Percentiles rank a stretch among this genome's conserved stretches.
phyloP scores from a whole-genome alignment of 2,113 vertebrate genomes.

The Coryphaenoides rupestris region DNA sequence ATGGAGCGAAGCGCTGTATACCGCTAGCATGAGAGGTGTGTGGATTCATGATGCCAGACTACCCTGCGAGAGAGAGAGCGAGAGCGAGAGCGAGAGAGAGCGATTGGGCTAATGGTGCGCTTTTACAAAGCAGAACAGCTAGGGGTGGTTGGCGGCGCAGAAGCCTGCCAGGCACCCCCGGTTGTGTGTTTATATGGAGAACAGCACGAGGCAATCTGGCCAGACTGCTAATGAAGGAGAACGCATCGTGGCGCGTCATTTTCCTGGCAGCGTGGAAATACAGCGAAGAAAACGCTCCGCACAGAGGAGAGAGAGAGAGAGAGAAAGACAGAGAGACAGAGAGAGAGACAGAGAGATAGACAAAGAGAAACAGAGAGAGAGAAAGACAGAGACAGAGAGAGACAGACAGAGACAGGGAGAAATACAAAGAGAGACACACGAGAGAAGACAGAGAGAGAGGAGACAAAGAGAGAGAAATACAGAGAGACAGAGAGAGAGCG shows the following conservation, averaged over 20 bases:
- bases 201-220: constrained; percentile 35
- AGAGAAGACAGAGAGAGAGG: too few relatives aligned
- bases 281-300: neutral
- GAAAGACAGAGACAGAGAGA: constrained; percentile 5
- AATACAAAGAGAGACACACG: constrained; percentile 12
- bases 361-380: too few relatives aligned
- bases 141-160: constrained; percentile 2
- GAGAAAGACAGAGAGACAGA: neutral
- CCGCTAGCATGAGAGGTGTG: too few relatives aligned
- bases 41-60: neutral
- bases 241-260: constrained; percentile 3
- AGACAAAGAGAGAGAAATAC: constrained; percentile 8
- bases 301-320: constrained; percentile 1
- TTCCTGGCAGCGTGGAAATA: constrained; percentile 40
- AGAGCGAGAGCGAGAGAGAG: too few relatives aligned
- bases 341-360: constrained; percentile 4
- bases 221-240: constrained; percentile 3
- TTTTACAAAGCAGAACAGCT: constrained; percentile 8
- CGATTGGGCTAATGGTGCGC: constrained; percentile 19
- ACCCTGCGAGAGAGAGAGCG: neutral
- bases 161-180: constrained; percentile 8
- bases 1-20: too few relatives aligned
- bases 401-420: too few relatives aligned
- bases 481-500: too few relatives aligned
- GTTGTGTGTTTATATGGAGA: constrained; percentile 27